Conservation (phyloP, 2,797 vertebrate genomes). For the Spheniscus humboldti region DNA sequence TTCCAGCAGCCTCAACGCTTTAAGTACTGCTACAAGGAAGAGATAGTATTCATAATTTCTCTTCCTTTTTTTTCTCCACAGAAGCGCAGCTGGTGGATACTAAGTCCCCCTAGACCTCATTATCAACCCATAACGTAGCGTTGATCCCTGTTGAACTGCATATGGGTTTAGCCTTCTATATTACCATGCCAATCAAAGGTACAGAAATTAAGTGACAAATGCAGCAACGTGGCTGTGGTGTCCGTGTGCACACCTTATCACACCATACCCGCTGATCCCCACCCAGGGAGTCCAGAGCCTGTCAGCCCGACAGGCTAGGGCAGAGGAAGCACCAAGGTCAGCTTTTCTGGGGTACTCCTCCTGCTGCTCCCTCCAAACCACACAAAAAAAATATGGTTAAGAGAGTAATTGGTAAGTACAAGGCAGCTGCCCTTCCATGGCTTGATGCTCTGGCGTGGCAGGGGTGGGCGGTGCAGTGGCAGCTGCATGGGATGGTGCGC, state of each 20-base stretch:
- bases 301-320: too few relatives aligned
- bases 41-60: neutral
- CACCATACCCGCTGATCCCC: fast-evolving
- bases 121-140: fast-evolving
- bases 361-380: neutral
- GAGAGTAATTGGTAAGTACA: neutral
- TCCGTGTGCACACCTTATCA: neutral
- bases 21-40: neutral
- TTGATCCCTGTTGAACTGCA: neutral
- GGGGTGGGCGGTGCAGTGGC: neutral
- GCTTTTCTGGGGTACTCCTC: neutral
- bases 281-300: neutral
- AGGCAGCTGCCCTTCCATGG: neutral
- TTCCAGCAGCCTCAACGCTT: neutral
- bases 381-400: neutral
- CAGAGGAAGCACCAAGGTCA: neutral
- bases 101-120: neutral
- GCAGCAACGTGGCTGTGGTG: neutral
- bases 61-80: neutral
- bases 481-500: fast-evolving
- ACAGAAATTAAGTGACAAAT: neutral
- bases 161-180: neutral
- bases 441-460: neutral
- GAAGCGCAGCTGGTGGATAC: neutral
- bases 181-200: neutral